Conservation (phyloP, 1,140 invertebrate genomes). For the Drosophila setifemur region DNA sequence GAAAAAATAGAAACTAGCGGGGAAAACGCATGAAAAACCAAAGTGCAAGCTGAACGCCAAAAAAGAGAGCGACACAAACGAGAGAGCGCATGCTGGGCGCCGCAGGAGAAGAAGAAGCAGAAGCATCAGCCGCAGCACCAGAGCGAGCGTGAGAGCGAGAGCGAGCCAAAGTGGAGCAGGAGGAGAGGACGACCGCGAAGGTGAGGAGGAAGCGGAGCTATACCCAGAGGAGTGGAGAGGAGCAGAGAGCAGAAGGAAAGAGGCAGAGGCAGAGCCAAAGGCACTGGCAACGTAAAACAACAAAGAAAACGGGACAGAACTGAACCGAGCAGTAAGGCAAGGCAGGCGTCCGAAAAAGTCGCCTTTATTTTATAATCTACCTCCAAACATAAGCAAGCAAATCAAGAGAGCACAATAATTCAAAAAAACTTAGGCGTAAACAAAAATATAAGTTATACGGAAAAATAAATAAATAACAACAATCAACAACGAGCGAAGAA, state of each 20-base stretch:
- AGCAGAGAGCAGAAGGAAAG: background rate
- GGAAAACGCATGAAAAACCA: slow-evolving; percentile 24
- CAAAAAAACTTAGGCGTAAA: background rate
- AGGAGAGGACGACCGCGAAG: slow-evolving; percentile 2
- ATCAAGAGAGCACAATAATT: slow-evolving; percentile 19
- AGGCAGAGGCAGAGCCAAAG: slow-evolving; percentile 2
- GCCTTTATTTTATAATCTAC: slow-evolving; percentile 26
- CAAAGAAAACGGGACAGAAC: slow-evolving; percentile 19
- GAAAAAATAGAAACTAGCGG: background rate
- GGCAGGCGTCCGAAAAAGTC: slow-evolving; percentile 10
- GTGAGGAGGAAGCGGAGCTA: background rate
- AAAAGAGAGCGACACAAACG: slow-evolving; percentile 25
- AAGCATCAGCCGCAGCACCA: background rate
- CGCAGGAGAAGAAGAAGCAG: slow-evolving; percentile 31
- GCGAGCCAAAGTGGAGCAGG: slow-evolving; percentile 40
- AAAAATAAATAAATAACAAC: slow-evolving; percentile 10
- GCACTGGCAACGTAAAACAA: background rate
- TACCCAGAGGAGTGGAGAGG: background rate
- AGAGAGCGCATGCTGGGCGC: slow-evolving; percentile 61
- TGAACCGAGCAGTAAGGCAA: background rate
- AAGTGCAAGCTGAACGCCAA: slow-evolving; percentile 35
- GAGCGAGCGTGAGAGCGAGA: slow-evolving; percentile 17
- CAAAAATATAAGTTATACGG: background rate
- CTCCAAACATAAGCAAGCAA: slow-evolving; percentile 20
- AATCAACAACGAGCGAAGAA: slow-evolving; percentile 5